phyloP scores from a whole-genome alignment of 2,888 invertebrate genomes.

The Euzophera pinguis region DNA sequence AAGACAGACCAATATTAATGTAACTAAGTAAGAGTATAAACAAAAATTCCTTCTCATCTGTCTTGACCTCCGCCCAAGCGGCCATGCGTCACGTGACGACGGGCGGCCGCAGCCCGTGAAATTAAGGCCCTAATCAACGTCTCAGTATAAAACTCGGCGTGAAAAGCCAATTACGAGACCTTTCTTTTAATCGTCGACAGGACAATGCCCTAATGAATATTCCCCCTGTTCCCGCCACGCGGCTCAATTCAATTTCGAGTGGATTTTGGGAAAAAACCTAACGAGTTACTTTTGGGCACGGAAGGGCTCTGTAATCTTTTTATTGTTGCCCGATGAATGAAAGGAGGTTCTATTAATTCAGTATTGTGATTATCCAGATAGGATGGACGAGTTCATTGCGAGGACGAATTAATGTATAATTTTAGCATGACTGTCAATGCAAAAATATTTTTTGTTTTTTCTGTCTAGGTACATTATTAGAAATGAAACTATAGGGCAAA shows the following conservation, averaged over 20 bases:
- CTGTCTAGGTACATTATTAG: no score
- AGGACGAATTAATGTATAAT: no score
- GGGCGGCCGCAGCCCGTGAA: neutral
- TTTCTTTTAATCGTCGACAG: conserved; percentile 4
- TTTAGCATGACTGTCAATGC: no score
- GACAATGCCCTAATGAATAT: conserved; percentile 8
- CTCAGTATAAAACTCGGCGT: neutral
- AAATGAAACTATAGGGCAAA: no score
- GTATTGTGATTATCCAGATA: no score
- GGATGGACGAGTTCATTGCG: no score
- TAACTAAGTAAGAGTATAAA: no score
- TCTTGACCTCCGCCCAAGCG: neutral
- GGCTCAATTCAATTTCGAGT: neutral
- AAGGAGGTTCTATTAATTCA: no score
- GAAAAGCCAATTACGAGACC: neutral
- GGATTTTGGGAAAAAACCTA: neutral
- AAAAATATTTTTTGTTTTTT: no score
- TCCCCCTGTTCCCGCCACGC: neutral
- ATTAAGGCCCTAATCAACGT: conserved; percentile 3
- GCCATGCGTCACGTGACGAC: neutral
- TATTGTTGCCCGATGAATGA: no score
- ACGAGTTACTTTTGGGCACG: neutral
- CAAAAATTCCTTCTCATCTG: neutral
- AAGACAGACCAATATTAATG: no score
- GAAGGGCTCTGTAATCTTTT: no score